Percentiles rank a stretch among this genome's conserved stretches.
phyloP scores from a whole-genome alignment of 2,113 vertebrate genomes.

The Diphyllodes magnificus region DNA sequence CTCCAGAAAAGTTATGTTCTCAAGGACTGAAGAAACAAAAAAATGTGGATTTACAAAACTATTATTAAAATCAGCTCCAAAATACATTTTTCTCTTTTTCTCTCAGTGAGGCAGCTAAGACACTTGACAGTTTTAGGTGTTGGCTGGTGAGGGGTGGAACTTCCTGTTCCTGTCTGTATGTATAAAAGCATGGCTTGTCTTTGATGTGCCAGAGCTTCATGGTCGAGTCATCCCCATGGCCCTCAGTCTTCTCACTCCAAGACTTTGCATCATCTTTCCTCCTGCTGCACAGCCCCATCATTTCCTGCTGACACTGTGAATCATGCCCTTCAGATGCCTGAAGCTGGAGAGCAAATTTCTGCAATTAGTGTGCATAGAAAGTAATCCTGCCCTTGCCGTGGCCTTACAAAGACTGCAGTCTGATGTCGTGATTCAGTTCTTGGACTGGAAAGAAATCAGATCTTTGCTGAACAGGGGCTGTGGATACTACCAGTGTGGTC shows the following conservation, averaged over 20 bases:
- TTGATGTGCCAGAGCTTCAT: background rate
- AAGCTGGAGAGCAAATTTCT: background rate
- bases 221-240: background rate
- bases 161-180: background rate
- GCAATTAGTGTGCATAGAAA: background rate
- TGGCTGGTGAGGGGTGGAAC: background rate
- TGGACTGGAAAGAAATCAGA: background rate
- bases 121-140: background rate
- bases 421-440: background rate
- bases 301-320: background rate
- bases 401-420: rapidly evolving
- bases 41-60: background rate
- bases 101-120: background rate
- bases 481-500: background rate
- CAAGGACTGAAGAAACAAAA: background rate
- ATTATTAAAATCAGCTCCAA: background rate
- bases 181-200: background rate
- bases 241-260: background rate
- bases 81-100: background rate
- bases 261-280: background rate
- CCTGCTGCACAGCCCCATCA: background rate
- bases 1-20: background rate
- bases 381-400: rapidly evolving
- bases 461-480: background rate
- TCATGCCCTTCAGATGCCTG: background rate